Percentiles rank a stretch among this genome's conserved stretches.
These are phyloP conservation scores for Sus scrofa DNA, from an alignment of 2,113 vertebrate genomes.

Conservation along the genomic window T2T-Sscrofa CM000822.6:59272001-59272500, in stretches of 20 bases:
- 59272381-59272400: background rate
- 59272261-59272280: background rate
- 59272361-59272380: background rate
- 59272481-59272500: background rate
- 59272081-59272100: background rate
- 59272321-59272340: background rate
- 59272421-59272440: background rate
- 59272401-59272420: rapidly evolving
- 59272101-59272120: background rate
- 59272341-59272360: background rate
- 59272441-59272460: background rate
- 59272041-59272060: background rate
- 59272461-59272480: background rate
- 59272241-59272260: background rate
- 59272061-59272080: background rate
- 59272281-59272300: background rate
- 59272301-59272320: background rate
- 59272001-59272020: background rate
- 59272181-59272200: background rate
- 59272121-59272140: background rate
- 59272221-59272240: background rate
- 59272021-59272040: background rate
- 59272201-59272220: background rate
- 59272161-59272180: background rate
- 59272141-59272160: background rate